Conservation (phyloP, 2,113 vertebrate species). For the Pygoscelis antarcticus region DNA sequence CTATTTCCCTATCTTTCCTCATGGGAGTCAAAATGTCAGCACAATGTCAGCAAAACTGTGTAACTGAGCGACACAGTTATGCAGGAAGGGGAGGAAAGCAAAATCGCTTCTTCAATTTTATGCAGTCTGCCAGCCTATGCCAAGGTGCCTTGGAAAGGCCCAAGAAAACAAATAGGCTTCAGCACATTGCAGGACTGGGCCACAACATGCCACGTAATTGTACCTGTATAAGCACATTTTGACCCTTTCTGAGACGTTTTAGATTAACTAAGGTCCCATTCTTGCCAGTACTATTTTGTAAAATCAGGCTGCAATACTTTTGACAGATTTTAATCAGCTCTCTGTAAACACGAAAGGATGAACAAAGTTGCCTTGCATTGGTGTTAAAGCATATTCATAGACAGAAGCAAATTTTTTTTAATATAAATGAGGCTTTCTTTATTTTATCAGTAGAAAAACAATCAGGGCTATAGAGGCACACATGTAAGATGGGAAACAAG, state of each 20-base stretch:
- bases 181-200: neutral
- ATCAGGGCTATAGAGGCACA: neutral
- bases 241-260: neutral
- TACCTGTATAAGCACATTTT: neutral
- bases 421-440: neutral
- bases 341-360: neutral
- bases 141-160: neutral
- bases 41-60: neutral
- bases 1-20: neutral
- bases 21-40: neutral
- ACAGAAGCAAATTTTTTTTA: neutral
- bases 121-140: neutral
- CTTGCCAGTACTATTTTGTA: neutral
- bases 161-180: neutral
- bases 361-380: neutral
- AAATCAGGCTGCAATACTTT: neutral
- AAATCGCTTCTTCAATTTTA: accelerated
- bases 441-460: neutral
- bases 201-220: accelerated
- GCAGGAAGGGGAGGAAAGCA: neutral
- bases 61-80: neutral
- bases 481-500: accelerated
- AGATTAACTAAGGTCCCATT: neutral
- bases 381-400: neutral
- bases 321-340: neutral